Evolutionary conservation across 2,888 invertebrate species (phyloP), one percentile per base, ranked within the genome.

Genomic region (Stenichneumon culpator): DNA sequence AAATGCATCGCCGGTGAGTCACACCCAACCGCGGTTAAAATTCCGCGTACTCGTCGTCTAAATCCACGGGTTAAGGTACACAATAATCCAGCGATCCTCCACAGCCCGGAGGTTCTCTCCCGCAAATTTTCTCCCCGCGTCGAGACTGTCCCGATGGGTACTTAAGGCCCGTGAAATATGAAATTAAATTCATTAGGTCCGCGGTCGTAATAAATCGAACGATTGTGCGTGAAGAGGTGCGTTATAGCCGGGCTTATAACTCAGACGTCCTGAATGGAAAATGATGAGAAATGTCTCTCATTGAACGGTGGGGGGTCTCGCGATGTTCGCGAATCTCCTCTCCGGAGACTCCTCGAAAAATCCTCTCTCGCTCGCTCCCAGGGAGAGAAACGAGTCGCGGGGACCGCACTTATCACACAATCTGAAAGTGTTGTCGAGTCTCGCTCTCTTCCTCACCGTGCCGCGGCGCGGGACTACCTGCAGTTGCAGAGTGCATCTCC

Each of bases 281-380:
- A 93, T 93, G 92, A 93, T 93, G 93, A 93, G 93, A 93, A 93
- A 93, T 93, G 93, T 93, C 93, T 92, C 93, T 93, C 93, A 92
- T 92, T 93, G 92, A 93, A 91, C 93, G 90, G 89, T 93, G 93
- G 93, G 93, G 93, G 93, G 93, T 93, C 93, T 68, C 60, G 16
- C 60, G 60, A 63, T 63, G 32, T 63, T 63, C 60, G 60, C 60
- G 67, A 44, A 44, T 22, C 67, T 39, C 44, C 22, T 44, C 44
- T 22, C 44, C 39, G 14, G 44, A 44, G 16, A 25, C 69, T 88
- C 63, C 87, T 83, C 85, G 82, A 52, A 19, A 19, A 44, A 32
- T 75, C 52, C 72, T 68, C 67, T 79, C 54, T 69, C 68, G 52
- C 70, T 57, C 74, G 52, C 60, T 28, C 32, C n/a, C n/a, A 4